Percentiles rank a stretch among this genome's conserved stretches.
Conservation (phyloP, 2,113 vertebrate genomes). For the Psophia crepitans region DNA sequence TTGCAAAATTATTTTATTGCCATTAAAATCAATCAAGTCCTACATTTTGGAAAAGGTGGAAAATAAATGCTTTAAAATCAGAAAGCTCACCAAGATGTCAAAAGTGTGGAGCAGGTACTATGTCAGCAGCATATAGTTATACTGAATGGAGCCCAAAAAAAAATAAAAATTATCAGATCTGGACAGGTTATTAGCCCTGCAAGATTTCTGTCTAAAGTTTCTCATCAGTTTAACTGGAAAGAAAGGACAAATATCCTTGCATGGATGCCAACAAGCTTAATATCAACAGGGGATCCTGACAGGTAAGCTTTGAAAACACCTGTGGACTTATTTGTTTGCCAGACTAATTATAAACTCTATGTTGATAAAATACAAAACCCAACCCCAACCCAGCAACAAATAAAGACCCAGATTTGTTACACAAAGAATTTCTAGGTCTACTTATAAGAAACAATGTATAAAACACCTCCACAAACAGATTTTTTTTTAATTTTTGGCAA, state of each 20-base stretch:
- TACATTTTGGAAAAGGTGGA: neutral
- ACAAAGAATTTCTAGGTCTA: neutral
- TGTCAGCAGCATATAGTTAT: neutral
- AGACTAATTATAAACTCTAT: neutral
- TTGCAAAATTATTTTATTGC: neutral
- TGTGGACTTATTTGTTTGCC: neutral
- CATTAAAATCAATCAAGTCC: neutral
- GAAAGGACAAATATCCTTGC: neutral
- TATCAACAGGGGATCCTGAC: neutral
- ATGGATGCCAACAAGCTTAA: neutral
- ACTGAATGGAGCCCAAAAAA: neutral
- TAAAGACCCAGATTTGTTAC: neutral
- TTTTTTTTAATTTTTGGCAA: neutral
- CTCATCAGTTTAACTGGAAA: neutral
- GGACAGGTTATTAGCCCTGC: neutral
- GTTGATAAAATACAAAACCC: neutral
- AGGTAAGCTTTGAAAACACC: neutral
- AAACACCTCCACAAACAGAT: neutral
- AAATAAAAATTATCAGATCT: neutral
- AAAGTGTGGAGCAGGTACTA: neutral
- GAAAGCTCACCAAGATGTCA: neutral
- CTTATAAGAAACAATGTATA: neutral
- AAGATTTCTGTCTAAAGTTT: neutral
- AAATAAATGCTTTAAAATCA: neutral
- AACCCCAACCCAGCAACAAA: neutral